Evolutionary conservation across 2,797 vertebrate species (phyloP), one percentile per base, ranked within the genome.

Genomic region (Triplophysa bombifrons): DNA sequence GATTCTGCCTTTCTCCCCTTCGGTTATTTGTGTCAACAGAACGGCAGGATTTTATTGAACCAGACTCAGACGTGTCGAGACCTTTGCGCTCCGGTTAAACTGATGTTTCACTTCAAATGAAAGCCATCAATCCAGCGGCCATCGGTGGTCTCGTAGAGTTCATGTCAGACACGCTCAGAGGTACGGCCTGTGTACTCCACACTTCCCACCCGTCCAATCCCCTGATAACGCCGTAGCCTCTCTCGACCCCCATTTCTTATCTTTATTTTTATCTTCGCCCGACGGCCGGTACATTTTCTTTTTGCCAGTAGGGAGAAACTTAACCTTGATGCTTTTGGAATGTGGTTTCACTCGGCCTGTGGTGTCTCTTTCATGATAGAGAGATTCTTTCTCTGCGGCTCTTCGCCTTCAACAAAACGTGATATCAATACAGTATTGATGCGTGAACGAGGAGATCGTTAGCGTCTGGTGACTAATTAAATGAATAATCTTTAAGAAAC

Each of bases 261-360:
- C 61, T 65, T 70, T 53, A 64, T 79, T 66, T 67, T 83, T 79
- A 78, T 64, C 78, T 81, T 80, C 50, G 25, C 20, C 67, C 22
- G 78, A 19, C 51, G 25, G 19, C 67, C 44, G 72, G 22, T 76
- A 63, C 74, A 55, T 87, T 85, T 82, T 72, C 84, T 38, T 70
- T 78, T 50, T 65, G 10, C 30, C 78, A 72, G 64, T 13, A 84
- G 64, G 16, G 38, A 12, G 53, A 65, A 58, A 6, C 13, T 48
- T 80, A 56, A 60, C 61, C 61, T 65, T 72, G 77, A 73, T 67
- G 50, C 8, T 34, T 25, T 38, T 58, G 14, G n/a, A 65, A 22
- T 38, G 53, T 14, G 13, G 51, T 4, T 34, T 51, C 20, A 16
- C 46, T 30, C 20, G 0, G 0, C 46, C 22, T 61, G 17, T 65